Conservation (phyloP, 1,140 invertebrate species). For the Pygmarrhopalites habei region DNA sequence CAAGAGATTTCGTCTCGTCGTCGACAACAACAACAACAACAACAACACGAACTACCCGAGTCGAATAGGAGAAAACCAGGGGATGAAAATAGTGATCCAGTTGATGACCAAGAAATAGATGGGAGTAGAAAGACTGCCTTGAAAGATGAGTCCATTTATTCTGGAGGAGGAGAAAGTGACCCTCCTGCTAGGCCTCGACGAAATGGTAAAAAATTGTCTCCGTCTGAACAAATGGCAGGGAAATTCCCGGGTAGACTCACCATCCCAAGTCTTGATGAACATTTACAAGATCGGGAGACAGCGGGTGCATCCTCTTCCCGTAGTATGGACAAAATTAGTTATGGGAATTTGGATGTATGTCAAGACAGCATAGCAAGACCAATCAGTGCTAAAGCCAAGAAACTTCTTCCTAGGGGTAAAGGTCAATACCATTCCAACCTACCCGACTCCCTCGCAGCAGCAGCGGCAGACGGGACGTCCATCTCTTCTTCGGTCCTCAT, state of each 20-base stretch:
- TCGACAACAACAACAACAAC: too few relatives aligned
- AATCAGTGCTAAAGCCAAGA: conserved; percentile 26
- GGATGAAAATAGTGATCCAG: too few relatives aligned
- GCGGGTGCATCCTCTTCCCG: not conserved
- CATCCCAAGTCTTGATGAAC: not conserved
- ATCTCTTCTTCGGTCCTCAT: not conserved
- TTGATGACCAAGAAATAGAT: too few relatives aligned
- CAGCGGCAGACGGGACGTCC: not conserved
- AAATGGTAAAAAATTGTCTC: not conserved
- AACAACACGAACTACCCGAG: too few relatives aligned
- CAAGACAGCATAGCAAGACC: conserved; percentile 22
- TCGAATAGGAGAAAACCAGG: too few relatives aligned
- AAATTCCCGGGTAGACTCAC: not conserved
- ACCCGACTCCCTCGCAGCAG: not conserved
- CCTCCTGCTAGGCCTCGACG: too few relatives aligned
- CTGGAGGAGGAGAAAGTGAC: too few relatives aligned
- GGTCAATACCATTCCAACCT: too few relatives aligned
- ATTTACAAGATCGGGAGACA: conserved; percentile 17
- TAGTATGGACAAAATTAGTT: conserved; percentile 22
- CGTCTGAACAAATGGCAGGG: too few relatives aligned
- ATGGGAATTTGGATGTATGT: conserved; percentile 32
- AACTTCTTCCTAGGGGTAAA: conserved; percentile 15
- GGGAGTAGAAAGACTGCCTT: too few relatives aligned
- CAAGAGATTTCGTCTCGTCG: not conserved
- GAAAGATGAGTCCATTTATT: too few relatives aligned